phyloP scores from a whole-genome alignment of 2,113 vertebrate genomes.

The Nipponia nippon region DNA sequence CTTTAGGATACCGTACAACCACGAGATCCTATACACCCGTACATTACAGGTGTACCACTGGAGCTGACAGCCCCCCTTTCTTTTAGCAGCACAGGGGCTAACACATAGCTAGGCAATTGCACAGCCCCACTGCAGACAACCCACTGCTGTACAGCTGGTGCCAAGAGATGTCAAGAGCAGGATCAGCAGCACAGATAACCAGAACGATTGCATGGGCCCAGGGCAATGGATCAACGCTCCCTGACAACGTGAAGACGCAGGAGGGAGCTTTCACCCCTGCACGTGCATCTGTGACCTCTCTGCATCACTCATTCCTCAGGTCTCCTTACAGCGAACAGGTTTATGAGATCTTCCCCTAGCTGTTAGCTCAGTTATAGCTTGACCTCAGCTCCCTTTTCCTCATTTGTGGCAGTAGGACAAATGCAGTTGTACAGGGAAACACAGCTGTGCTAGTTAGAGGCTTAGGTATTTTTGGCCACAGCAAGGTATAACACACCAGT shows the following conservation, averaged over 20 bases:
- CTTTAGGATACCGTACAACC: neutral
- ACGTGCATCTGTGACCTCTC: accelerated
- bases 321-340: neutral
- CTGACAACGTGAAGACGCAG: neutral
- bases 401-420: neutral
- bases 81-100: neutral
- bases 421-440: neutral
- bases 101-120: neutral
- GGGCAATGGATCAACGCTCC: neutral
- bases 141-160: neutral
- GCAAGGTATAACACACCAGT: neutral
- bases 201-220: accelerated
- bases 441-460: neutral
- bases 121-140: neutral
- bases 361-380: neutral
- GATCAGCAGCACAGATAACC: neutral
- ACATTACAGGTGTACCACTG: neutral
- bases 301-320: neutral
- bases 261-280: neutral
- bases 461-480: neutral
- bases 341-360: neutral
- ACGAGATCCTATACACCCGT: neutral
- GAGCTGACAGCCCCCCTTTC: too few species aligned
- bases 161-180: neutral
- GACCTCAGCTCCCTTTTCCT: neutral